Evolutionary conservation across 1,140 invertebrate genomes (phyloP).

Genomic region (Pseudomyrmex pallidus): DNA sequence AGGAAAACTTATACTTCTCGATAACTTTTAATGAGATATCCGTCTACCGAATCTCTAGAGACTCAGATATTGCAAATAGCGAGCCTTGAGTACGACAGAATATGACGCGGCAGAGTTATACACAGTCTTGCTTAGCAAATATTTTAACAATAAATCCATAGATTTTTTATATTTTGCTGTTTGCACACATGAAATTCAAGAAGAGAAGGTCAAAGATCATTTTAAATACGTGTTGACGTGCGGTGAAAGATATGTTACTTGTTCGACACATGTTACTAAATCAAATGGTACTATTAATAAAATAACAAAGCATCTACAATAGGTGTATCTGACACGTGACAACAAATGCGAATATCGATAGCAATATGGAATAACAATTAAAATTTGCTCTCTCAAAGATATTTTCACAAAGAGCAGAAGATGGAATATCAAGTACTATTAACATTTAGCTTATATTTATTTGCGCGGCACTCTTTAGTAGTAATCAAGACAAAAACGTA

Average conservation of each 20-base stretch:
- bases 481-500: background rate
- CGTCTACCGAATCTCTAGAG: slow-evolving; percentile 22
- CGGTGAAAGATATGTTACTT: background rate
- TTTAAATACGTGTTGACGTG: background rate
- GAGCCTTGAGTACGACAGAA: slow-evolving; percentile 13
- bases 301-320: background rate
- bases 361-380: slow-evolving; percentile 1
- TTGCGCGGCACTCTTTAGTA: background rate
- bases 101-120: slow-evolving; percentile 15
- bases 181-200: background rate
- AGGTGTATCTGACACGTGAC: background rate
- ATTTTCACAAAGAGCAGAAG: background rate
- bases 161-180: background rate
- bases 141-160: background rate
- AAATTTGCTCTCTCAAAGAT: background rate
- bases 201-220: background rate
- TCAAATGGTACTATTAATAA: background rate
- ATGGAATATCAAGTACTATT: background rate
- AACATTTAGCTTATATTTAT: slow-evolving; percentile 4
- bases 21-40: slow-evolving; percentile 58
- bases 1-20: slow-evolving; percentile 22
- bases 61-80: background rate
- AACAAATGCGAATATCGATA: background rate
- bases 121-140: background rate
- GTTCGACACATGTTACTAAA: background rate